Base-by-base conservation (phyloP, 2,797 vertebrate genomes). In the Moxostoma hubbsi region DNA sequence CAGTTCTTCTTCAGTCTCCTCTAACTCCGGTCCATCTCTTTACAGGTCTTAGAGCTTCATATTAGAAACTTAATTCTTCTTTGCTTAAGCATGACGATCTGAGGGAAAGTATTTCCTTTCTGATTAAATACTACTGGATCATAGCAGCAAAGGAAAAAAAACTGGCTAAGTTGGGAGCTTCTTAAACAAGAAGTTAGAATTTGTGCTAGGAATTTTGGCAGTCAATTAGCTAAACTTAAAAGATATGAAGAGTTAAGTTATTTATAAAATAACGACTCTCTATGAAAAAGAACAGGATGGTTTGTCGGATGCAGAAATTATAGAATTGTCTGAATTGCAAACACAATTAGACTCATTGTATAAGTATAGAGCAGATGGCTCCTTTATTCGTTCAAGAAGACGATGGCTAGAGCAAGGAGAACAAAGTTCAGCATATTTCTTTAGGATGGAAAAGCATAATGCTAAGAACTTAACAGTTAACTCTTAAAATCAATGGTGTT, bases 51-150 rank as follows among this genome's bases (percentile, higher is more conserved):
- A 18, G 47, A 46, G 5, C 53, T 6, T 71, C 53, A n/a, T 72
- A 18, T 18, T 18, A 1, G 18, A 18, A 18, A 18, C 18, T 18
- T 18, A 18, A 18, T 18, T 18, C 18, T 16, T 16, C 46, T 57
- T 46, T 58, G 54, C 54, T 57, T 58, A 58, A 71, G 13, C 36
- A 47, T 58, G 9, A 13, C 5, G 6, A n/a, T 1, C 10, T 13
- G 3, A 10, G 12, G 15, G 15, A 11, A 18, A 1, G 18, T 18
- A 46, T 10, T 51, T 68, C 7, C 6, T 36, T 5, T 69, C 8
- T 69, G 18, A 69, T 69, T 57, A 2, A 54, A n/a, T 54, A 70
- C n/a, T 70, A 55, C 7, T 55, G 50, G 7, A n/a, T n/a, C 51
- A 70, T 43, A 55, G 68, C 24, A 1, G 5, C 1, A 55, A 53